Conservation (phyloP, 1,140 invertebrate genomes). For the Paraescarpia echinospica region DNA sequence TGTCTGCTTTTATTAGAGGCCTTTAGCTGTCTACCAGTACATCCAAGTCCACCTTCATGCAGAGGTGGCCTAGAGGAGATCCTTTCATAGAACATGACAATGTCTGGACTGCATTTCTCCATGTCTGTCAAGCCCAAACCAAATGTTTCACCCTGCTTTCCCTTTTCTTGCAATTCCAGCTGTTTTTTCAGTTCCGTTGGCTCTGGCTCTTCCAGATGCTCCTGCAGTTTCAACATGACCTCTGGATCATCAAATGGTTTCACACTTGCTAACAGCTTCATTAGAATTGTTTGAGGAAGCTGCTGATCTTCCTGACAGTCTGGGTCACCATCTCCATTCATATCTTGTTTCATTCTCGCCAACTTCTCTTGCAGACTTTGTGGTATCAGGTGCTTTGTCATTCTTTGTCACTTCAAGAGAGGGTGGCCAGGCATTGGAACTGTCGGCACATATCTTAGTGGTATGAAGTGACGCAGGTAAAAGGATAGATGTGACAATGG, state of each 20-base stretch:
- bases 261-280: not conserved
- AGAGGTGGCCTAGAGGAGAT: not conserved
- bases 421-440: not conserved
- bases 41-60: not conserved
- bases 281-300: not conserved
- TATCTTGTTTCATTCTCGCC: not conserved
- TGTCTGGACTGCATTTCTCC: not conserved
- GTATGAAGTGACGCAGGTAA: not conserved
- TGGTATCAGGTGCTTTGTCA: not conserved
- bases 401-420: not conserved
- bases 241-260: too few relatives aligned
- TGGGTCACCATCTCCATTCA: not conserved
- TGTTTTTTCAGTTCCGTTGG: not conserved
- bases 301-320: not conserved
- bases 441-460: not conserved
- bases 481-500: not conserved
- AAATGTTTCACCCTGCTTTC: not conserved
- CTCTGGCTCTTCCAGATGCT: not conserved
- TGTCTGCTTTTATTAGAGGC: not conserved
- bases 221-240: not conserved
- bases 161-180: not conserved
- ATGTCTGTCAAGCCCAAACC: not conserved
- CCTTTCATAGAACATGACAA: not conserved
- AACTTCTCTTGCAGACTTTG: not conserved
- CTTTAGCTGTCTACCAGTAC: not conserved